Evolutionary conservation across 2,797 vertebrate species (phyloP), one percentile per base, ranked within the genome.

Genomic region (Myotis vivesi): DNA sequence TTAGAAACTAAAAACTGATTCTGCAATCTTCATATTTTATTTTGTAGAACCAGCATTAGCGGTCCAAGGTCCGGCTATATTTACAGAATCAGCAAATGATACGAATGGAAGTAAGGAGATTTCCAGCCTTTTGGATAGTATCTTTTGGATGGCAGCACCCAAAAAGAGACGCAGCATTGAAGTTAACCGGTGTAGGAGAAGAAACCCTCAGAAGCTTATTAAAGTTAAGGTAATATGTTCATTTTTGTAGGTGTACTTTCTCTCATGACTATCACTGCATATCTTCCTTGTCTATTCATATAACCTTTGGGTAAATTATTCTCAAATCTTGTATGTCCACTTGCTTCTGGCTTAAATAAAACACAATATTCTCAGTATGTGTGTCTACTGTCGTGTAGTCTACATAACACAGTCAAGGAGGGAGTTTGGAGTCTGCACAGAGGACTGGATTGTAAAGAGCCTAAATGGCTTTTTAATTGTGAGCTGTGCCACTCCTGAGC

Each of bases 91-190:
- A 19, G 33, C 30, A 10, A 22, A 22, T 3, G 96, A 91, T 0
- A 1, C 36, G 0, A 6, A 73, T 1, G 93, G 94, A 38, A 76
- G 19, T 51, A 9, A 87, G 0, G 92, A 94, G 75, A 97, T 33
- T 0, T 95, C 98, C 0, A 95, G 98, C 57, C 87, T 99, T 89
- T 91, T 98, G 13, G 99, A 99, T 55, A 97, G 97, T 88, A 95
- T 99, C 66, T 89, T 99, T 92, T 99, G 99, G 99, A 99, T 99
- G 99, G 99, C 99, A 0, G 99, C 87, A 0, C 99, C 99, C 12
- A 99, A 99, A 97, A 99, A 98, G n/a, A 98, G 99, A 92, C 99
- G 99, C 49, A 99, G 98, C 16, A 99, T 99, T 53, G 99, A 99
- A 97, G 97, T 99, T 85, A 99, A 99, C 97, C 99, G 99, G 33